Evolutionary conservation across 2,113 vertebrate genomes (phyloP), one percentile per base, ranked within the genome.

Genomic region (Crotalus viridis): DNA sequence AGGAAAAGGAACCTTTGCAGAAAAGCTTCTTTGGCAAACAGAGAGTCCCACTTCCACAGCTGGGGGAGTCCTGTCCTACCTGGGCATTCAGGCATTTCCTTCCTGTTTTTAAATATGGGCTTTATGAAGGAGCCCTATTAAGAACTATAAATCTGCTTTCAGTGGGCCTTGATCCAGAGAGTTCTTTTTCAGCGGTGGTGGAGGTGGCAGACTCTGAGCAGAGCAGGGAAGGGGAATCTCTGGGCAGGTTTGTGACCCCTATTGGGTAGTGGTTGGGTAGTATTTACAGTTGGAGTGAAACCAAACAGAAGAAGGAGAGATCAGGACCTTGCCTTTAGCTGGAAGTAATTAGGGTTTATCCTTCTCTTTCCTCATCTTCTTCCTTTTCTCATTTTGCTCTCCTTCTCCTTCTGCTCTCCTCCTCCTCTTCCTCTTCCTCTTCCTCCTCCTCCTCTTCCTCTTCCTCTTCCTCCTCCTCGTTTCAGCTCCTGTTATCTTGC

Each of bases 351-450:
- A 5, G 21, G 6, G 0, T 51, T 22, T 0, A 33, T 28, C 69
- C 7, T 81, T 2, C 61, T 2, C 10, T 10, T 6, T 21, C 55
- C 55, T 56, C 17, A 4, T 56, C 69, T 8, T 8, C 43, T 21
- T 39, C 4, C 10, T 6, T 74, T 59, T 0, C 56, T 57, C 19
- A 21, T 24, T 5, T 61, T 8, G 4, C 8, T 10, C n/a, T 74
- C n/a, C 69, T 33, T 3, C 69, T n/a, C 5, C 13, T 9, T 1
- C 1, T n/a, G 13, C 15, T 3, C 8, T 10, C 57, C 22, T 69
- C 1, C 12, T 4, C 10, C 26, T n/a, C 9, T 21, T 43, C 13
- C 2, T 17, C 3, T 1, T 10, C 57, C 21, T 0, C 12, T 22
- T 21, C 5, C 2, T 85, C 39, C 13, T 74, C n/a, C 43, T 0